These are phyloP conservation scores for Aurelia sp. DNA, from an alignment of 30 jellyfish, hydroid and myxozoan species.

Conservation along the genomic window DNA sequence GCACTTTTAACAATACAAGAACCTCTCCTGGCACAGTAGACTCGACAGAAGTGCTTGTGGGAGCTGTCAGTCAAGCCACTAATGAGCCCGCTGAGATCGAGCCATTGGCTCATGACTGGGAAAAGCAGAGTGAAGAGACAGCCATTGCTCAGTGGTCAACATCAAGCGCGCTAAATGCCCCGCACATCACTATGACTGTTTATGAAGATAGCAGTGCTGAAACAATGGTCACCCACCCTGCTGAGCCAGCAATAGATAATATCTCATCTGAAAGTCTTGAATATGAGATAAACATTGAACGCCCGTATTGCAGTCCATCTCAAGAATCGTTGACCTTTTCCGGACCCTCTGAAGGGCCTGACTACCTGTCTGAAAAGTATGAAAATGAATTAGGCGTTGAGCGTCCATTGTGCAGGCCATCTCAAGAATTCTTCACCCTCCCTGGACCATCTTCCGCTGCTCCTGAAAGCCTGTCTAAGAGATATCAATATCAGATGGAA, in stretches of 20 bases:
- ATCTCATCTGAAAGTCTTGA: slow-evolving; percentile 33
- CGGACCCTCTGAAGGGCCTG: not conserved
- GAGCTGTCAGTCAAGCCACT: too few species aligned
- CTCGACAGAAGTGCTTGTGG: too few species aligned
- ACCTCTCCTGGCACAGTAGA: too few species aligned
- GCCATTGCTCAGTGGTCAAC: too few species aligned
- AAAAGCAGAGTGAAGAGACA: too few species aligned
- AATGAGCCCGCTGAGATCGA: too few species aligned
- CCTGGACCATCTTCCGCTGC: not conserved
- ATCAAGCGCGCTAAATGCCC: not conserved
- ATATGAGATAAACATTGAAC: slow-evolving; percentile 10
- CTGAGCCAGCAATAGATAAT: not conserved
- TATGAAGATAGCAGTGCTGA: slow-evolving; percentile 30
- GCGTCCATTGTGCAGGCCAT: not conserved
- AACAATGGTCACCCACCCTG: not conserved
- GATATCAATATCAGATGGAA: not conserved
- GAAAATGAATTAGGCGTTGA: not conserved
- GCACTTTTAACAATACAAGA: too few species aligned
- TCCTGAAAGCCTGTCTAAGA: not conserved
- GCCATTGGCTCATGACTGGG: too few species aligned
- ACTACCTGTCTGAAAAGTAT: not conserved
- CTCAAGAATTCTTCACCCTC: not conserved
- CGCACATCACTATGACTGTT: slow-evolving; percentile 30
- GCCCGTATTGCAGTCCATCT: slow-evolving; percentile 9
- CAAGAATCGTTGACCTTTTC: not conserved